Percentiles rank a stretch among this genome's conserved stretches.
Conservation (phyloP, 92 coral and sea anemone genomes). For the Bergia puertoricense region DNA sequence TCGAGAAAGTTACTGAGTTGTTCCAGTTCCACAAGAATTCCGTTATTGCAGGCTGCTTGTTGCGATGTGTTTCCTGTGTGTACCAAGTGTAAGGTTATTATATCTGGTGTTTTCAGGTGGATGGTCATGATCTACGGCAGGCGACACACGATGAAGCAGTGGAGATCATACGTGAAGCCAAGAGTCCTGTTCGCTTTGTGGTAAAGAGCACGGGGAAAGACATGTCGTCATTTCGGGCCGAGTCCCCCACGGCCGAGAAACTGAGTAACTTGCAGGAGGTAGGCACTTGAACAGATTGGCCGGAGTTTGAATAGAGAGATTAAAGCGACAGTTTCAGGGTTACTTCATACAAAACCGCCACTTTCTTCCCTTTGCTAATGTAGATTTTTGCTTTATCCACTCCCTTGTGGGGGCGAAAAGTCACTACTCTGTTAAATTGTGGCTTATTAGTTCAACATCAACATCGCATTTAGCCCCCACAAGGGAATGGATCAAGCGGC, state of each 20-base stretch:
- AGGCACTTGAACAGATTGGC: neutral
- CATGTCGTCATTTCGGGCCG: slow-evolving; percentile 35
- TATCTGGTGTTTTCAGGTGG: slow-evolving; percentile 60
- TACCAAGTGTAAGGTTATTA: too few relatives aligned
- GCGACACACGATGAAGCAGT: slow-evolving; percentile 97
- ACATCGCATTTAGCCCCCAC: too few relatives aligned
- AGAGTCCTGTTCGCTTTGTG: slow-evolving; percentile 90
- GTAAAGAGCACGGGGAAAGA: slow-evolving; percentile 77
- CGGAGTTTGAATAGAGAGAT: neutral
- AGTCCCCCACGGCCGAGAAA: slow-evolving; percentile 43
- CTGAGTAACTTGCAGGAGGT: slow-evolving; percentile 47
- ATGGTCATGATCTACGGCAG: slow-evolving; percentile 89
- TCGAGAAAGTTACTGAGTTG: too few relatives aligned
- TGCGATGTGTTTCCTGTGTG: neutral
- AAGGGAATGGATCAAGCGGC: too few relatives aligned
- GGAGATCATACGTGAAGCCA: slow-evolving; percentile 85
- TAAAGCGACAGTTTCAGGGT: too few relatives aligned
- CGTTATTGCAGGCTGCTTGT: neutral
- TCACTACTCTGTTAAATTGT: too few relatives aligned
- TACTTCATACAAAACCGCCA: too few relatives aligned
- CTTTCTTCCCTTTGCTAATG: too few relatives aligned
- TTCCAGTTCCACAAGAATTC: too few relatives aligned
- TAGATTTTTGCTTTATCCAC: too few relatives aligned
- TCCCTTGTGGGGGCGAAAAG: too few relatives aligned
- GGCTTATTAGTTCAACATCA: too few relatives aligned